phyloP scores from a whole-genome alignment of 2,113 vertebrate species.

The Gavialis gangeticus region DNA sequence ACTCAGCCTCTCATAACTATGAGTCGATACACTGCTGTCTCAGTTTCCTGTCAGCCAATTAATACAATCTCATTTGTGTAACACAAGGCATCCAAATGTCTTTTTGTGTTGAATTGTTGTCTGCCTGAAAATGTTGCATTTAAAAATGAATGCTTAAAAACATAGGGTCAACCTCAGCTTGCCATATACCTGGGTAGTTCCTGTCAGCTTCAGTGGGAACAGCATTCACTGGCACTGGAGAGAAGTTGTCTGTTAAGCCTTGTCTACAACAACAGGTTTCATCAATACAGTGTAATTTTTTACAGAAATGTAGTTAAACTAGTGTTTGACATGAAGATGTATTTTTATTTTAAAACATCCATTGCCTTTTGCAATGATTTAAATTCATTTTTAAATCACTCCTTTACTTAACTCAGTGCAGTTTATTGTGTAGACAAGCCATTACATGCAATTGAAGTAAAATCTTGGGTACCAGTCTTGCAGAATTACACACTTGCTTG shows the following conservation, averaged over 20 bases:
- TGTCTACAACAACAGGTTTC: fast-evolving
- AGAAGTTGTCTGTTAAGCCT: not conserved
- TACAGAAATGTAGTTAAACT: not conserved
- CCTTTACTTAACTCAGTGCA: not conserved
- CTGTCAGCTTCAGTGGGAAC: not conserved
- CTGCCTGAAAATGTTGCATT: slow-evolving; percentile 48
- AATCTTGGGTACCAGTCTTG: not conserved
- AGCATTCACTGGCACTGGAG: not conserved
- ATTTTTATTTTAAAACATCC: not conserved
- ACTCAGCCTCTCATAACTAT: slow-evolving; percentile 67
- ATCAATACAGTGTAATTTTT: not conserved
- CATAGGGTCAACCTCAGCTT: not conserved
- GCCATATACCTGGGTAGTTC: not conserved
- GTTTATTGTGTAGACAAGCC: not conserved
- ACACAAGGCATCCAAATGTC: slow-evolving; percentile 16
- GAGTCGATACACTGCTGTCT: slow-evolving; percentile 53
- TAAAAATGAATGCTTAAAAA: slow-evolving; percentile 47
- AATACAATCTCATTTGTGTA: slow-evolving; percentile 41
- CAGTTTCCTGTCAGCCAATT: slow-evolving; percentile 42
- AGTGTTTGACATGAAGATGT: not conserved
- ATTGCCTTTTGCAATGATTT: not conserved
- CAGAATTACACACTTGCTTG: not conserved
- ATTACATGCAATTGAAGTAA: not conserved
- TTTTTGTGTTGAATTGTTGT: slow-evolving; percentile 50
- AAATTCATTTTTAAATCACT: not conserved